A percentile compares a stretch with the other conserved stretches of the same genome.
Evolutionary conservation across 2,113 vertebrate genomes (phyloP).

Genomic region (Etheostoma spectabile): DNA sequence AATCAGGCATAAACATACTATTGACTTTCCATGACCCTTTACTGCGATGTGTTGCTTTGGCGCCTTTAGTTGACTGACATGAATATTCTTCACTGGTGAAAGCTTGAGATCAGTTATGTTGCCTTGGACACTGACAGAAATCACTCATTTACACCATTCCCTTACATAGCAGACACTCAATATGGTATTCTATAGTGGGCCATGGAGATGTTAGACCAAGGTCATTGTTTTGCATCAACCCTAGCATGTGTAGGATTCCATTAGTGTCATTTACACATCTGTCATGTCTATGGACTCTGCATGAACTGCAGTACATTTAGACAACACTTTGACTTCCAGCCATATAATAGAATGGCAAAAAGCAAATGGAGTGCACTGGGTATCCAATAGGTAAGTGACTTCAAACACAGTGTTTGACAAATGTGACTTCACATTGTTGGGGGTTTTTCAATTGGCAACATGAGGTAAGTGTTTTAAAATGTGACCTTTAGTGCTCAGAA

Average conservation of each 20-base stretch:
- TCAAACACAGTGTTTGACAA: not conserved
- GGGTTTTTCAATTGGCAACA: not conserved
- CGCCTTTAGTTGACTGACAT: slow-evolving; percentile 51
- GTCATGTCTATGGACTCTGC: not conserved
- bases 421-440: not conserved
- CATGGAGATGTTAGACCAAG: not conserved
- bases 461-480: not conserved
- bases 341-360: not conserved
- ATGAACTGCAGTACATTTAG: not conserved
- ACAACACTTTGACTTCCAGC: not conserved
- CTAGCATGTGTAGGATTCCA: not conserved
- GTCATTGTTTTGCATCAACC: slow-evolving; percentile 8
- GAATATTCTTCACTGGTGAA: slow-evolving; percentile 38
- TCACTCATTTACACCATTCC: slow-evolving; percentile 5
- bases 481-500: not conserved
- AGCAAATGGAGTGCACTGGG: not conserved
- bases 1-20: slow-evolving; percentile 59
- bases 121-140: slow-evolving; percentile 29
- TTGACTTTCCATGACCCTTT: slow-evolving; percentile 62
- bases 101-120: slow-evolving; percentile 33
- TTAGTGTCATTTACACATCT: not conserved
- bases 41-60: slow-evolving; percentile 30
- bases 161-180: not conserved
- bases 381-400: not conserved
- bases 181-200: not conserved